phyloP scores from a whole-genome alignment of 64 coral and sea anemone species.

The Astreopora myriophthalma region DNA sequence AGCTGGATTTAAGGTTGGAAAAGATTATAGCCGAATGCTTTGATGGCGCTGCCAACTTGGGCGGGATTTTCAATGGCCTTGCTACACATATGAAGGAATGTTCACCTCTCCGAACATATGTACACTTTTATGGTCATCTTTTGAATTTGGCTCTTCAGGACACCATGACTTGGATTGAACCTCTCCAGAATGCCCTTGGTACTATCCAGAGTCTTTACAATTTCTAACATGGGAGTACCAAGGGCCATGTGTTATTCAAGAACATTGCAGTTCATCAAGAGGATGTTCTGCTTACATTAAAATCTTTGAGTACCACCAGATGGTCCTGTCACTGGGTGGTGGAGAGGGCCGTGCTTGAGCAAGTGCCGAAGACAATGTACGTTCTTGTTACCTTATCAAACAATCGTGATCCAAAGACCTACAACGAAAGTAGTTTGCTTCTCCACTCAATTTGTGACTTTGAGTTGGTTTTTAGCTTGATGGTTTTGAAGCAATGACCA shows the following conservation, averaged over 20 bases:
- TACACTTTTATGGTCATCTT: conserved; percentile 54
- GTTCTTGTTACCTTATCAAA: too few relatives aligned
- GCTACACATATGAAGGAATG: conserved; percentile 2
- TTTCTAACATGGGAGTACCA: conserved; percentile 26
- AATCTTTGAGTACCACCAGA: background rate
- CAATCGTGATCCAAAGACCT: too few relatives aligned
- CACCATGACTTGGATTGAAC: conserved; percentile 7
- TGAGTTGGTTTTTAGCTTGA: too few relatives aligned
- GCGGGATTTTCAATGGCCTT: background rate
- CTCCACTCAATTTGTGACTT: too few relatives aligned
- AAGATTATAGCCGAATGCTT: conserved; percentile 52
- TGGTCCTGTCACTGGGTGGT: background rate
- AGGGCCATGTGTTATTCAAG: conserved; percentile 3
- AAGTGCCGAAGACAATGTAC: too few relatives aligned
- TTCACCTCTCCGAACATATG: conserved; percentile 21
- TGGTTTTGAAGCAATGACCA: too few relatives aligned
- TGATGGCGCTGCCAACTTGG: conserved; percentile 56
- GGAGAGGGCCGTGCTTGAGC: too few relatives aligned
- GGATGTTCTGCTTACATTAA: background rate
- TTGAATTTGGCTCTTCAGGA: conserved; percentile 42
- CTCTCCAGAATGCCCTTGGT: conserved; percentile 4
- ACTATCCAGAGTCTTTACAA: conserved; percentile 46
- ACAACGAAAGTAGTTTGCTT: too few relatives aligned
- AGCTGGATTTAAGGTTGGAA: conserved; percentile 33
- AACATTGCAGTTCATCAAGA: conserved; percentile 19